Base-by-base conservation (phyloP, 1,140 invertebrate genomes). In the Brachystomella parvula region DNA sequence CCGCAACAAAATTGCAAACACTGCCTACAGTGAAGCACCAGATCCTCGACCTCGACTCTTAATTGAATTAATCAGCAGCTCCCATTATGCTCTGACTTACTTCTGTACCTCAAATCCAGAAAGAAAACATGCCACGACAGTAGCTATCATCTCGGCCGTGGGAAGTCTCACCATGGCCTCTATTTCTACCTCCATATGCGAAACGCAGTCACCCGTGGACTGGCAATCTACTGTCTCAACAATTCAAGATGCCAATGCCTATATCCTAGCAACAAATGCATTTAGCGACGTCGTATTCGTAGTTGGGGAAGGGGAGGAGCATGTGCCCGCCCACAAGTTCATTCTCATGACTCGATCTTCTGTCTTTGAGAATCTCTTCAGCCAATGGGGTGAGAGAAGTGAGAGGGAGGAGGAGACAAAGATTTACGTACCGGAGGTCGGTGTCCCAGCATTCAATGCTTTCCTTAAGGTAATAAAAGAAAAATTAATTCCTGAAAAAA, bases 301-400 rank as follows among this genome's bases (percentile, higher is more conserved):
- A 3, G 63, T 64, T 24, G 63, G 63, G 24, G 53, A 64, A 19
- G 24, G 2, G 33, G n/a, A 58, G n/a, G 63, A 64, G 31, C 56
- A 3, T 24, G 30, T 64, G 30, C 53, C n/a, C 6, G 47, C 47
- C 19, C 63, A 64, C 39, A 64, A 64, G 58, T 47, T 64, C 2
- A 64, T 64, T 17, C 63, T 64, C 33, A 64, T 57, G 63, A 33
- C 21, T 24, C 17, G 47, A 3, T 56, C 49, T 21, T n/a, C 30
- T 2, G 47, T 64, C 2, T 64, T 64, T 58, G 63, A 64, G 24
- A 19, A 47, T 6, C n/a, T 56, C 26, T 57, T 64, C 35, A 9
- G 58, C 33, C 30, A n/a, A 17, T 57, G 33, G 30, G n/a, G n/a
- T n/a, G n/a, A n/a, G n/a, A n/a, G n/a, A n/a, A n/a, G n/a, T n/a